Evolutionary conservation across 2,888 invertebrate genomes (phyloP), one percentile per base, ranked within the genome.

Genomic region (Elegia similella): DNA sequence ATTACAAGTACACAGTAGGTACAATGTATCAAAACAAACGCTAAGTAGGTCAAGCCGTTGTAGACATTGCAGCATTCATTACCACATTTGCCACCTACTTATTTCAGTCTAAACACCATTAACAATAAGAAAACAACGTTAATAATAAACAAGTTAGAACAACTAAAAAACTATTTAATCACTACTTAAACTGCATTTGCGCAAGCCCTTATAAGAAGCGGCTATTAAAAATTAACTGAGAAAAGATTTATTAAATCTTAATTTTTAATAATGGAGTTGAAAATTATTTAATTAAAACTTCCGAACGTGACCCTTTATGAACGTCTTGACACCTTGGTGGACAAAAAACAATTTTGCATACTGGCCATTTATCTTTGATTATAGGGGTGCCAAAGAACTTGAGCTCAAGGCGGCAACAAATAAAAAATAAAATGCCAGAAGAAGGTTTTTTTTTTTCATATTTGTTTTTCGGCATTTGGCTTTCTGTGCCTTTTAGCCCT

Each of bases 261-360:
- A 89, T 90, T 88, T 86, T 82, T 89, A 89, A 90, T 89, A 79
- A 80, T 67, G 69, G 63, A 65, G 62, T 68, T 62, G 65, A 62
- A 77, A 80, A 77, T 82, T 76, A 78, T 74, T 74, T 75, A 80
- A 79, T 75, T 56, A 65, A 64, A 58, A 64, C 75, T 73, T 67
- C 65, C 70, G 70, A 59, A 67, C 59, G 60, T 38, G 68, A 62
- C 73, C 80, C 73, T 76, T 84, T 80, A 86, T 82, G 78, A 84
- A 70, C 65, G 68, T 70, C 64, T 82, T 81, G 68, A 80, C 88
- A 86, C 88, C 81, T 82, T 77, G 71, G 61, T 66, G 71, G 76
- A 72, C 78, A 84, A 85, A 83, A 84, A 84, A 84, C 7, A 7
- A 16, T 70, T 71, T 75, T 70, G 71, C 69, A 68, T 69, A 61